Evolutionary conservation across 2,797 vertebrate genomes (phyloP).

Genomic region (Propithecus deckenii): DNA sequence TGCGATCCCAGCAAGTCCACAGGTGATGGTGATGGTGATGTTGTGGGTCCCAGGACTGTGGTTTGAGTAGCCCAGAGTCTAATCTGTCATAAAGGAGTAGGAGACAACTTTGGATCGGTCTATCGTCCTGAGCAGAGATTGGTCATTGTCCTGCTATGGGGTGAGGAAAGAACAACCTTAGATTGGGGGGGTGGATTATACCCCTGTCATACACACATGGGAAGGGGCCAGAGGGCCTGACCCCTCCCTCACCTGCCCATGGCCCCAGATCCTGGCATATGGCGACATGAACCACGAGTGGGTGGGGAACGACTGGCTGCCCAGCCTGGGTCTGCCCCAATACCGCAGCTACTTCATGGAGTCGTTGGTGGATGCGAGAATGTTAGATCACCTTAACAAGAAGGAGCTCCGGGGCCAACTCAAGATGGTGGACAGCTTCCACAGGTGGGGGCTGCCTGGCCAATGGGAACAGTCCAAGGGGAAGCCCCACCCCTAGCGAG

Average conservation of each 20-base stretch:
- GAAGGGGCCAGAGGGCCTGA: constrained; percentile 61
- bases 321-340: constrained; percentile 94
- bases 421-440: constrained; percentile 98
- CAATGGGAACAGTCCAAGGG: background rate
- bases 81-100: background rate
- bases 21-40: background rate
- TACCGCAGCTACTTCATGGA: constrained; percentile 98
- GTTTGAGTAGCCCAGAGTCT: background rate
- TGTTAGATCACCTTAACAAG: constrained; percentile 96
- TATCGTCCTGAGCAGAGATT: background rate
- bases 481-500: background rate
- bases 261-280: constrained; percentile 92
- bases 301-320: constrained; percentile 97
- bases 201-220: background rate
- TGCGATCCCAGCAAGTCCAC: background rate
- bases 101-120: background rate
- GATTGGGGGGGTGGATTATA: background rate
- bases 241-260: constrained; percentile 48
- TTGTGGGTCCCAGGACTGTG: background rate
- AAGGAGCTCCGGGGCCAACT: constrained; percentile 95
- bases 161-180: background rate
- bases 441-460: constrained; percentile 87
- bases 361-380: constrained; percentile 95
- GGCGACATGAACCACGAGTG: constrained; percentile 97
- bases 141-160: background rate